Base-by-base conservation (phyloP, 2,797 vertebrate species). In the Helarctos malayanus region DNA sequence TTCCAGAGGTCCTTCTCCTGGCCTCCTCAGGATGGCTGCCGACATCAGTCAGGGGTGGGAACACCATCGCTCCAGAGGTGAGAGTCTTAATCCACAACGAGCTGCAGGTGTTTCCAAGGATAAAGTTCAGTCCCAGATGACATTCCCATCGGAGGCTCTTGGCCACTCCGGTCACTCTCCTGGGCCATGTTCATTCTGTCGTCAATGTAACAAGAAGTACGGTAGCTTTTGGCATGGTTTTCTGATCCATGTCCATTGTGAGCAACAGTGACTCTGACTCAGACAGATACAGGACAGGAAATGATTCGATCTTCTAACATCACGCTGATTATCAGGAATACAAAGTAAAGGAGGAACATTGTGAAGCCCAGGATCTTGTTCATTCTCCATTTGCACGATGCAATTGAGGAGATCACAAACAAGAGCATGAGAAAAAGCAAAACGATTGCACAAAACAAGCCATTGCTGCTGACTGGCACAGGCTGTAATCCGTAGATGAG, bases 381-480 rank as follows among this genome's bases (percentile, higher is more conserved):
- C 99, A 99, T 99, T 97, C 98, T 99, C 99, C 99, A 99, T 97
- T 99, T 99, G 89, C 99, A 99, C 15, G 23, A 68, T 5, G 99
- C 99, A 1, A 99, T 99, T 45, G 99, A 99, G 97, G 99, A 98
- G 97, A 99, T 99, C 97, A 99, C 99, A 80, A 99, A 99, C 38
- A 99, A 99, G 35, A 99, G 99, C 99, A 99, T 99, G 98, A 99
- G 99, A 88, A 99, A 99, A 93, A 99, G 99, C 97, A 99, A 98
- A 96, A 99, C 99, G 1, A 99, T 99, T 92, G 99, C 99, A 95
- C 99, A 99, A 92, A 99, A 99, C 97, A 99, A 98, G 56, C 99
- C 99, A 0, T 99, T 99, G 98, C 99, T 99, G 98, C 99, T 99
- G 98, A 99, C 99, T 0, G 99, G 97, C 79, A 99, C 99, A 0